Percentiles rank a stretch among this genome's conserved stretches.
These are phyloP conservation scores for Maccullochella peelii DNA, from an alignment of 2,113 vertebrate species.

Conservation along the genomic window DNA sequence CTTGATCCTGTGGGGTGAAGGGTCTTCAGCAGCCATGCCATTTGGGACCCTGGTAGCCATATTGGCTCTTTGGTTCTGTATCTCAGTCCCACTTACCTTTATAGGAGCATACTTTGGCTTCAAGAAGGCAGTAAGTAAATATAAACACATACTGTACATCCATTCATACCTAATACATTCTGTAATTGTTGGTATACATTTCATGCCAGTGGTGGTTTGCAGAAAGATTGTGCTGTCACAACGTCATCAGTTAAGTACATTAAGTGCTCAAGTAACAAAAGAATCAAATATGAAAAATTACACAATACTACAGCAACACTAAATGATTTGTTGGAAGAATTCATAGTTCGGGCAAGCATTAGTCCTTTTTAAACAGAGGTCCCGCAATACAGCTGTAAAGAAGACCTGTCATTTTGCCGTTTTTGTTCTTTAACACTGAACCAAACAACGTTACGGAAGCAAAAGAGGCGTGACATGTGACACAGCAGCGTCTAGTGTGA, in stretches of 20 bases:
- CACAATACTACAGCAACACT: too few species aligned
- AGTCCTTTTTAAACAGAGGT: too few species aligned
- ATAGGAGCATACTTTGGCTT: constrained; percentile 95
- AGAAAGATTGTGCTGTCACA: background rate
- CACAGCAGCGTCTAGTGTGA: too few species aligned
- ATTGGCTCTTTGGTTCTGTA: constrained; percentile 95
- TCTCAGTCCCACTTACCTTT: constrained; percentile 93
- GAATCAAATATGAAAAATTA: too few species aligned
- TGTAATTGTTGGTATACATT: background rate
- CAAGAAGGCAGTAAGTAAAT: constrained; percentile 90
- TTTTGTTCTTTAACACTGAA: too few species aligned
- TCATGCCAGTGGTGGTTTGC: background rate
- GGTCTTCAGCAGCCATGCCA: constrained; percentile 93
- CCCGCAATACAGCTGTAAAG: too few species aligned
- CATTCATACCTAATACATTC: background rate
- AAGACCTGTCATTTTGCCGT: too few species aligned
- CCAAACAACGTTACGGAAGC: too few species aligned
- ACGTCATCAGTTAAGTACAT: background rate
- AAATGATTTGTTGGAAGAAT: background rate
- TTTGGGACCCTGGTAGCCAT: constrained; percentile 95
- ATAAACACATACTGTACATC: background rate
- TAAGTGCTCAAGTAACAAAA: background rate
- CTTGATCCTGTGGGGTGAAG: constrained; percentile 95
- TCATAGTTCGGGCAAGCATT: background rate
- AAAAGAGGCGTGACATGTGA: too few species aligned